These are phyloP conservation scores for Arctocebus calabarensis DNA, from an alignment of 2,797 vertebrate species.

Conservation along the genomic window DNA sequence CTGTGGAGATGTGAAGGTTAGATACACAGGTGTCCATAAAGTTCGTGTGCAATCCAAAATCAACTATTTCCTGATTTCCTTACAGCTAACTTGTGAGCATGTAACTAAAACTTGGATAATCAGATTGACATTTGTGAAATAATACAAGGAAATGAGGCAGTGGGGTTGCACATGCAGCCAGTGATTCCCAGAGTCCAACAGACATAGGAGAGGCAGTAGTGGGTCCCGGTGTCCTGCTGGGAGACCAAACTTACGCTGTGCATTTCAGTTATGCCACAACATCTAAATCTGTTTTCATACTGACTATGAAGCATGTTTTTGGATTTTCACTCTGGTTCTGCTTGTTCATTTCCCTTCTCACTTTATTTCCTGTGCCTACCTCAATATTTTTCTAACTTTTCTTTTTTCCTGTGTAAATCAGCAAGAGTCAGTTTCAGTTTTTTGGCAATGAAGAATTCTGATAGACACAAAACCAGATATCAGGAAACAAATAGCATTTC, in stretches of 20 bases:
- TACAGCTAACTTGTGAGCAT: background rate
- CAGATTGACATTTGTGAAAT: background rate
- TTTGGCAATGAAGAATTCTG: background rate
- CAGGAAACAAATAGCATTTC: background rate
- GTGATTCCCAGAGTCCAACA: background rate
- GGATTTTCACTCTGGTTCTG: background rate
- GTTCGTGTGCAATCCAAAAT: too few relatives aligned
- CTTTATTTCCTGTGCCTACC: background rate
- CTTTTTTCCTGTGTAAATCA: background rate
- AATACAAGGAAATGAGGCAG: background rate
- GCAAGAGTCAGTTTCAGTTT: background rate
- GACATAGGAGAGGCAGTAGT: background rate
- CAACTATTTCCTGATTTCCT: background rate
- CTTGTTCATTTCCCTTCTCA: background rate
- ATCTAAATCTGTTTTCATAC: background rate
- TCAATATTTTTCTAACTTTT: background rate
- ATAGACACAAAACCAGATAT: background rate
- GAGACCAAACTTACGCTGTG: background rate
- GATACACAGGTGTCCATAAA: background rate
- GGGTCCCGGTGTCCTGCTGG: fast-evolving
- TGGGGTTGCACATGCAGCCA: background rate
- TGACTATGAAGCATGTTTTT: background rate
- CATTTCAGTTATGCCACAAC: background rate
- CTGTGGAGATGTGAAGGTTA: background rate
- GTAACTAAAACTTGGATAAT: background rate